phyloP scores from a whole-genome alignment of 2,797 vertebrate species.

The Gallinago nigripennis region DNA sequence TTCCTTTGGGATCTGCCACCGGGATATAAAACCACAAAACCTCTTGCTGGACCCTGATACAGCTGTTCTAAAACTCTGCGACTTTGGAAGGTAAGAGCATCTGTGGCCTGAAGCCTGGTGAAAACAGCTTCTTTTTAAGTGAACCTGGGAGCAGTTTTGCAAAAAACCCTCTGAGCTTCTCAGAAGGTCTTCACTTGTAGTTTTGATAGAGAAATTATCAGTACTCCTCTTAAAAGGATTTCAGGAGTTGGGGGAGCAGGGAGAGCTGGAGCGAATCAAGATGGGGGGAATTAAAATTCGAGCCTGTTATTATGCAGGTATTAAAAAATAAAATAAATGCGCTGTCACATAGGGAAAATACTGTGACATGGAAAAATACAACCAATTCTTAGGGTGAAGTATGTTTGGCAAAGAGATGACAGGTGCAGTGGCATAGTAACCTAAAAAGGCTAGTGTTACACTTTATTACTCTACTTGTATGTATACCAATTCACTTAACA shows the following conservation, averaged over 20 bases:
- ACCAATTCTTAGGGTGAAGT: neutral
- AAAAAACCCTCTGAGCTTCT: neutral
- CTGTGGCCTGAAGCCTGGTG: neutral
- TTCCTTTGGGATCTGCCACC: constrained; percentile 99
- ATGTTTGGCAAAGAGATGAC: neutral
- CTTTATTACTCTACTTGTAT: neutral
- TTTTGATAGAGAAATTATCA: neutral
- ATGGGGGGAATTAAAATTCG: neutral
- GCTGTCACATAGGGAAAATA: neutral
- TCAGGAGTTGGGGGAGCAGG: neutral
- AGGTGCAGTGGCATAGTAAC: neutral
- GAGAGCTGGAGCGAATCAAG: neutral
- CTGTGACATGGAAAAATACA: neutral
- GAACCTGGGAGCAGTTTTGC: neutral
- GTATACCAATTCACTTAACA: neutral
- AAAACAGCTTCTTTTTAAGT: neutral
- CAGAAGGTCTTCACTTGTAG: neutral
- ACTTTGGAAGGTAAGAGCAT: constrained; percentile 92
- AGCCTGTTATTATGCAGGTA: neutral
- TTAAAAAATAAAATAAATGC: neutral
- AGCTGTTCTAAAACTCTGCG: constrained; percentile 97
- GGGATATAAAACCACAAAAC: constrained; percentile 99
- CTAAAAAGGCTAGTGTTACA: neutral
- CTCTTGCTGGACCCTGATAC: constrained; percentile 98
- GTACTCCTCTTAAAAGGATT: neutral